These are phyloP conservation scores for Podarcis lilfordi DNA, from an alignment of 2,797 vertebrate genomes.

Conservation along the genomic window DNA sequence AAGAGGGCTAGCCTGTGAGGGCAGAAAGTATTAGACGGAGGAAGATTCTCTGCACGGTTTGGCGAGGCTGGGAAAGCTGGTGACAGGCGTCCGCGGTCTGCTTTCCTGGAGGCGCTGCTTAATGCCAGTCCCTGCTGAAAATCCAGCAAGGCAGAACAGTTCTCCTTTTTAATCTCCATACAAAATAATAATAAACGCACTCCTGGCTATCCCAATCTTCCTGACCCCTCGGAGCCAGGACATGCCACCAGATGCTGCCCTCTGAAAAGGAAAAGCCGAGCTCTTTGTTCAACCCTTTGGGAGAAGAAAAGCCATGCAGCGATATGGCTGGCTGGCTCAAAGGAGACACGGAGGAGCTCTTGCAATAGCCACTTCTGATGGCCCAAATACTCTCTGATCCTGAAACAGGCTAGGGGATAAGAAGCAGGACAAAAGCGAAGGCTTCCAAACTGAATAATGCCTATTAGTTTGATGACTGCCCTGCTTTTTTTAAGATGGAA, in stretches of 20 bases:
- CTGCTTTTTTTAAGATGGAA: neutral
- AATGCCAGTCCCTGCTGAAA: neutral
- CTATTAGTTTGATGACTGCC: neutral
- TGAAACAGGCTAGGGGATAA: conserved; percentile 17
- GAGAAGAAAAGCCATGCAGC: neutral
- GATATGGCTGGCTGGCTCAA: conserved; percentile 4
- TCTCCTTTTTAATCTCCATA: neutral
- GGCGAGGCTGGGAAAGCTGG: neutral
- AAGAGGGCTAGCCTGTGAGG: neutral
- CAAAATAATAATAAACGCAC: conserved; percentile 7
- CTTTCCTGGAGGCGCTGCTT: neutral
- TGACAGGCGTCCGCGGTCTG: neutral
- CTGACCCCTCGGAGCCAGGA: neutral
- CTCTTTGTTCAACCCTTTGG: conserved; percentile 1
- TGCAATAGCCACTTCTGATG: neutral
- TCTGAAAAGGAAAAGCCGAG: neutral
- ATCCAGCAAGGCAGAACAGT: neutral
- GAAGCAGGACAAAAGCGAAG: neutral
- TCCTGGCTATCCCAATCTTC: conserved; percentile 7
- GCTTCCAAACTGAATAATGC: neutral
- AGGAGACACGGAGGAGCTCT: neutral
- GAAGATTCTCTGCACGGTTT: neutral
- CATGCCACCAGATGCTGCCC: neutral
- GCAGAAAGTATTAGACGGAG: neutral
- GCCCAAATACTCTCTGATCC: conserved; percentile 6